Conservation (phyloP, 2,113 vertebrate species). For the Benitochromis conjunctus region DNA sequence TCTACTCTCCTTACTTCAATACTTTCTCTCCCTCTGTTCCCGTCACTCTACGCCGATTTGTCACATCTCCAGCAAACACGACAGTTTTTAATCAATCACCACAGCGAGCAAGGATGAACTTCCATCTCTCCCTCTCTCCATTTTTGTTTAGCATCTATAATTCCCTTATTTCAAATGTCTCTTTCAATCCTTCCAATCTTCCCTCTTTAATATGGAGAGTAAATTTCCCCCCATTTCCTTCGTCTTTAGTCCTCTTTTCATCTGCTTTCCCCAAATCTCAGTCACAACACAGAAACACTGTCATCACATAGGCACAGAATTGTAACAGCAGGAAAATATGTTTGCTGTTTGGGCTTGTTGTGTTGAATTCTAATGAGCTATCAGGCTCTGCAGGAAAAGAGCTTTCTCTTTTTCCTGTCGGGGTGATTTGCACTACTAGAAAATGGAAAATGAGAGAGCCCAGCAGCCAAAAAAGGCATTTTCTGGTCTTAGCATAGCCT, state of each 20-base stretch:
- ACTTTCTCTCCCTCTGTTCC: background rate
- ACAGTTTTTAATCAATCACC: constrained; percentile 24
- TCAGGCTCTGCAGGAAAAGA: constrained; percentile 49
- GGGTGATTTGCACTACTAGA: constrained; percentile 62
- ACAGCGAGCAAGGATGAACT: background rate
- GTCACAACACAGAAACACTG: constrained; percentile 53
- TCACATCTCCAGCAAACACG: background rate
- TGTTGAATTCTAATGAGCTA: constrained; percentile 70
- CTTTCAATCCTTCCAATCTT: background rate
- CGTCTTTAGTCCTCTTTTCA: constrained; percentile 20
- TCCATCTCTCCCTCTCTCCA: background rate
- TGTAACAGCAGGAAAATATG: constrained; percentile 67
- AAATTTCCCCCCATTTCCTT: constrained; percentile 1
- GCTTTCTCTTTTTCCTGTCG: constrained; percentile 48
- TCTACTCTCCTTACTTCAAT: background rate
- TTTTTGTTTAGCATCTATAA: background rate
- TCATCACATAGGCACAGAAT: constrained; percentile 56
- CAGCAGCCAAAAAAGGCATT: constrained; percentile 50
- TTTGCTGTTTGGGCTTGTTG: constrained; percentile 67
- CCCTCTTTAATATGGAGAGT: constrained; percentile 16
- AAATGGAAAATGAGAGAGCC: constrained; percentile 57
- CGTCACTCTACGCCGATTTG: background rate
- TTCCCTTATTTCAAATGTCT: background rate
- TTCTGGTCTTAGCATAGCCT: constrained; percentile 52
- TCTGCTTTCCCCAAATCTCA: constrained; percentile 40